Base-by-base conservation (phyloP, 1,140 invertebrate species). In the Cataglyphis hispanica region DNA sequence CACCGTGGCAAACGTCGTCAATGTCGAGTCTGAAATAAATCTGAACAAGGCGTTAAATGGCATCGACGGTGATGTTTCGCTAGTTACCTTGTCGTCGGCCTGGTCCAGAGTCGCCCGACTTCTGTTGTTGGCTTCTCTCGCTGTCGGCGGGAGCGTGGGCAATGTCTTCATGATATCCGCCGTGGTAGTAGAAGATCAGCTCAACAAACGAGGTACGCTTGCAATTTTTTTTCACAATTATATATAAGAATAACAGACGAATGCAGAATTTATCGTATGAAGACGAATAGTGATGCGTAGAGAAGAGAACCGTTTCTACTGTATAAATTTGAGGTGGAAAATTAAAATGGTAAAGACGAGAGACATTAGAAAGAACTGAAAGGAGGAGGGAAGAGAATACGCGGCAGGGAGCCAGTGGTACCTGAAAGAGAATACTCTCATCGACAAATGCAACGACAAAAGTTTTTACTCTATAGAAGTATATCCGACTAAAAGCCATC, bases 141-240 rank as follows among this genome's bases (percentile, higher is more conserved):
- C 97, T 0, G 96, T 96, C 0, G 91, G 97, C 22, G 97, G 97
- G 3, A 97, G 96, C 84, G 95, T 97, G 46, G 97, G 97, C 31
- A 97, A 97, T 90, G 96, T 97, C 63, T 97, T 97, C 91, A 97
- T 97, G 96, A 97, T 97, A 90, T 97, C 96, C 43, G 96, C 97
- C 3, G 96, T 97, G 40, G 97, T 97, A 95, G 97, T 97, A 25
- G 97, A 97, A 85, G 96, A 97, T 88, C 96, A 97, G 90, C 94
- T 97, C 0, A 96, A 96, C 89, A 97, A 96, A 93, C 95, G 96
- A 96, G 97, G 97, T 97, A 93, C 0, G n/a, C 16, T 27, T 2
- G 1, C 2, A 34, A 60, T 58, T 40, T 64, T 19, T 0, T 16
- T 67, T 72, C 50, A 67, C 34, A 34, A 80, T 31, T 34, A 37